Evolutionary conservation across 2,113 vertebrate species (phyloP), one percentile per base, ranked within the genome.

Genomic region (Enhydra lutris): DNA sequence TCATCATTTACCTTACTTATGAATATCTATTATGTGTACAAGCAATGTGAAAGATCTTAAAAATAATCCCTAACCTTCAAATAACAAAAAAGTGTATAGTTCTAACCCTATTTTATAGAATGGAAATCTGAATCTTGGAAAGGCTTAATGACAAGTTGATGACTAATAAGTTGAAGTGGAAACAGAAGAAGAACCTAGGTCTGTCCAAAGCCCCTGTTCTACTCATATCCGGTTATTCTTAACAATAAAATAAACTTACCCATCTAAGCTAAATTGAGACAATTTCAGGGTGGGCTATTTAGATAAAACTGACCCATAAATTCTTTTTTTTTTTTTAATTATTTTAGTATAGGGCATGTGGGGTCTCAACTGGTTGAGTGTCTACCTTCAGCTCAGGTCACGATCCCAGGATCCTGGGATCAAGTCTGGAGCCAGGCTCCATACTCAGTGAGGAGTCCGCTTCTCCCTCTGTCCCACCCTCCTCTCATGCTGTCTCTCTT

Each of bases 221-320:
- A 17, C 15, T 47, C 24, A 52, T 34, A 67, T 26, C 31, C 31
- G 20, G 18, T 63, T 29, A 78, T 47, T 71, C 17, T 73, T 61
- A 71, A 80, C 87, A 42, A 34, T 55, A 94, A 88, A 82, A 89
- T 89, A 61, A 67, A 81, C 8, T 82, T 89, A 61, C 63, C 17
- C 39, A 57, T 59, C 29, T 69, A 14, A 3, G 36, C 9, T 81
- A 61, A 89, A 45, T 2, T 89, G 39, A 89, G 31, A 34, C 10
- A 89, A 67, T 57, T 26, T 69, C 34, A 55, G 59, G 31, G 57
- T 86, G 34, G 26, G 42, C 42, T 86, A 79, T 17, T 79, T 36
- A 65, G 59, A 78, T 78, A 93, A 78, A 73, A 42, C 71, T 45
- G 9, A 83, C 8, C 13, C 78, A 67, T 67, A 55, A 78, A 86